phyloP scores from a whole-genome alignment of 2,888 invertebrate species.

The Drosophila lacicola region DNA sequence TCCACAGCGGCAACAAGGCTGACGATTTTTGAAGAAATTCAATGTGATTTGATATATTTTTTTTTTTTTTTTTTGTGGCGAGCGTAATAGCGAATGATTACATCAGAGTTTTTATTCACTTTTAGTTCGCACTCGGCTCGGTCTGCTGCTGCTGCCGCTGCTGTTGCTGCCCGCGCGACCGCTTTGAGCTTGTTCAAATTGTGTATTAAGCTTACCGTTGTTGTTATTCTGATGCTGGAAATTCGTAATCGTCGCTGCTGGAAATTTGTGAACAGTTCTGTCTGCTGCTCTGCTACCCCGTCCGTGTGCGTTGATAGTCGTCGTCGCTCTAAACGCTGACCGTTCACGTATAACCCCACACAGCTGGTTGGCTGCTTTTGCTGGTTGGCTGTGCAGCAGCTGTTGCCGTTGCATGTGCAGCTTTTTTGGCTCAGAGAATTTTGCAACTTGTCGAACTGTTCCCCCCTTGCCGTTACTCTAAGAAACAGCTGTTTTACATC shows the following conservation, averaged over 20 bases:
- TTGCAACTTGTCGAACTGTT: slow-evolving; percentile 32
- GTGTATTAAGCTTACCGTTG: slow-evolving; percentile 68
- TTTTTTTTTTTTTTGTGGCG: slow-evolving; percentile 41
- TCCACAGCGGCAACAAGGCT: background rate
- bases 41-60: slow-evolving; percentile 10
- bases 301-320: slow-evolving; percentile 56
- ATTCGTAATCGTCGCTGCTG: slow-evolving; percentile 18
- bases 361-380: slow-evolving; percentile 31
- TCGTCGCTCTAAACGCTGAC: slow-evolving; percentile 60
- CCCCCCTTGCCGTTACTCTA: background rate
- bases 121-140: slow-evolving; percentile 28
- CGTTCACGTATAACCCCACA: slow-evolving; percentile 9
- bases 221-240: slow-evolving; percentile 39
- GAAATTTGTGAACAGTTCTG: slow-evolving; percentile 28
- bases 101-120: slow-evolving; percentile 75
- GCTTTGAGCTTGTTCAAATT: slow-evolving; percentile 36
- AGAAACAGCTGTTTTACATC: slow-evolving; percentile 57
- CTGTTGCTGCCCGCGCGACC: slow-evolving; percentile 27
- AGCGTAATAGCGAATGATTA: slow-evolving; percentile 72
- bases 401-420: slow-evolving; percentile 55
- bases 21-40: slow-evolving; percentile 8
- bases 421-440: slow-evolving; percentile 62
- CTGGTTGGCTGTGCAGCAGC: slow-evolving; percentile 46
- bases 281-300: slow-evolving; percentile 26
- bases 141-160: background rate